Conservation (phyloP, 2,888 invertebrate genomes). For the Rosalia funebris region DNA sequence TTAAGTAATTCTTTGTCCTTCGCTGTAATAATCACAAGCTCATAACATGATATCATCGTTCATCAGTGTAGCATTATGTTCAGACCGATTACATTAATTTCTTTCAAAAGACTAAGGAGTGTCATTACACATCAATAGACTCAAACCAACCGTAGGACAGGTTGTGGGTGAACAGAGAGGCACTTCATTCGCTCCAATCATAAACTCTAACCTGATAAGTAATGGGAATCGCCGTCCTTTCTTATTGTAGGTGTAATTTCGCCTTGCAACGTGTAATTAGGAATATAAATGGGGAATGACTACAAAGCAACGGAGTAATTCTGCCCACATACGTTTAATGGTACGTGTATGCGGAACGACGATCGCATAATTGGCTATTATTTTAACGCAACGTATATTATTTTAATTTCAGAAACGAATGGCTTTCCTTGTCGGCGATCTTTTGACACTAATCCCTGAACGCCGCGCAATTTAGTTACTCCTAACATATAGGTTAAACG, state of each 20-base stretch:
- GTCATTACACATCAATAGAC: neutral
- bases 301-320: conserved; percentile 2
- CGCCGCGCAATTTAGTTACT: neutral
- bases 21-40: too few relatives aligned
- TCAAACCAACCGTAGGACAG: neutral
- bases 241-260: conserved; percentile 16
- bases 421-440: neutral
- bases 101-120: neutral
- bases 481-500: too few relatives aligned
- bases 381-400: conserved; percentile 7
- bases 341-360: conserved; percentile 8
- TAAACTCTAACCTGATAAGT: conserved; percentile 4
- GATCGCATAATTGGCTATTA: conserved; percentile 11
- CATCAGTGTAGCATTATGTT: conserved; percentile 2
- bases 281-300: conserved; percentile 15
- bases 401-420: conserved; percentile 11
- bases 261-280: conserved; percentile 17
- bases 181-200: neutral
- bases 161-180: conserved; percentile 3
- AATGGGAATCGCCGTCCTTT: neutral
- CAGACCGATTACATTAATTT: conserved; percentile 5
- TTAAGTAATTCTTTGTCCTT: too few relatives aligned
- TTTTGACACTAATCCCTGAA: neutral
- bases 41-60: too few relatives aligned
- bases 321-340: conserved; percentile 20